Evolutionary conservation across 2,113 vertebrate species (phyloP), one percentile per base, ranked within the genome.

Genomic region (Mustelus asterias): DNA sequence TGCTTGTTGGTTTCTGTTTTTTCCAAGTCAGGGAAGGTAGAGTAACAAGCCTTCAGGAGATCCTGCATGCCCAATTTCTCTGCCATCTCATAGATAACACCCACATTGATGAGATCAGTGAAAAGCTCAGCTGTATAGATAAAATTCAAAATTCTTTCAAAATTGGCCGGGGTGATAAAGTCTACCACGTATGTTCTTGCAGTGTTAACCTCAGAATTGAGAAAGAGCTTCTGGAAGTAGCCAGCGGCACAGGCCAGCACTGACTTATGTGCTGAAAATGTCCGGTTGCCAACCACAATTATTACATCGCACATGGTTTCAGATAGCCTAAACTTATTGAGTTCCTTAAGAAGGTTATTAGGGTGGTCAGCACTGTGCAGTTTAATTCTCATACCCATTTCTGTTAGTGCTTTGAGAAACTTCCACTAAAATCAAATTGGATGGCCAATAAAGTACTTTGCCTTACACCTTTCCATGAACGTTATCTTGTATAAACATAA

Each of bases 381-480:
- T 96, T 98, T 98, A 97, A 99, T 99, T 98, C 99, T 98, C 99
- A 99, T 99, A 97, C 98, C 98, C 98, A 98, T 98, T 72, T 98
- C 98, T 26, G 33, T 63, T 69, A 97, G 96, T 97, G 96, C 96
- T 8, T 67, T 94, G 96, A 94, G 93, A 69, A 96, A 96, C 96
- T 96, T 96, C 94, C 9, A 96, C 3, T 3, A 3, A 76, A 96
- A 97, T 96, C 89, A 95, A 96, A 96, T 33, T 80, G n/a, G 96
- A 63, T 13, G 83, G 95, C 76, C 95, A 94, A 89, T 96, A 94
- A 95, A 96, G 96, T 67, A 95, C n/a, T 58, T 85, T 5, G 48
- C 11, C n/a, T n/a, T 63, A n/a, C 80, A 95, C 29, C n/a, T n/a
- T 69, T 76, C n/a, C 70, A 95, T 78, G 69, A 48, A 94, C n/a